Evolutionary conservation across 2,797 vertebrate species (phyloP).

Genomic region (Trachurus trachurus): DNA sequence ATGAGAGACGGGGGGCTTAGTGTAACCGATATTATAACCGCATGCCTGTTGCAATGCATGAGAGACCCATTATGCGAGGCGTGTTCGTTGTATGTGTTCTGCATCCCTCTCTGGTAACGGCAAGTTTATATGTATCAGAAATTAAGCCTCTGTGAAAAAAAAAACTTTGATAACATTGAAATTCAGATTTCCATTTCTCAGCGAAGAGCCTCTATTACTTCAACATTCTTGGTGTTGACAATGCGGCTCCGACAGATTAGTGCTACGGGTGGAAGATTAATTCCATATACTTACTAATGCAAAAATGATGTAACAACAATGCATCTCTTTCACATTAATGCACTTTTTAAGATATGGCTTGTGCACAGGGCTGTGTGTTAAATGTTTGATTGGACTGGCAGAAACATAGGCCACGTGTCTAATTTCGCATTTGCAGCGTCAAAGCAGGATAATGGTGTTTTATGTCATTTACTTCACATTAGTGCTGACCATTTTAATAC

Average conservation of each 20-base stretch:
- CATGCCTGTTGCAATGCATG: slow-evolving; percentile 44
- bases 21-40: slow-evolving; percentile 53
- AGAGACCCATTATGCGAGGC: slow-evolving; percentile 47
- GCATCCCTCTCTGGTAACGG: slow-evolving; percentile 35
- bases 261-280: slow-evolving; percentile 55
- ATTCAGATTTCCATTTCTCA: slow-evolving; percentile 47
- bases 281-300: slow-evolving; percentile 43
- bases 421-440: slow-evolving; percentile 1
- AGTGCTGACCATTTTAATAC: background rate
- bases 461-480: slow-evolving; percentile 7
- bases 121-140: slow-evolving; percentile 27
- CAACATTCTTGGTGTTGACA: slow-evolving; percentile 46
- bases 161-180: slow-evolving; percentile 48
- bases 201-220: slow-evolving; percentile 47
- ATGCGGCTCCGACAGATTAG: slow-evolving; percentile 39
- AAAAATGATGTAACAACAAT: slow-evolving; percentile 29
- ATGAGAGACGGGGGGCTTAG: slow-evolving; percentile 33
- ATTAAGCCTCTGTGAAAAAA: background rate
- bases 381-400: slow-evolving; percentile 17
- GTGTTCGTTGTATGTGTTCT: slow-evolving; percentile 30
- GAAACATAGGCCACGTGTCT: slow-evolving; percentile 8
- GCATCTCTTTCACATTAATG: slow-evolving; percentile 33
- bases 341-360: slow-evolving; percentile 17
- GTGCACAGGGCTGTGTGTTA: background rate
- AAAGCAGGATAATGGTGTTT: background rate